Percentiles rank a stretch among this genome's conserved stretches.
Evolutionary conservation across 2,797 vertebrate genomes (phyloP).

Genomic region (Anguilla obscura): DNA sequence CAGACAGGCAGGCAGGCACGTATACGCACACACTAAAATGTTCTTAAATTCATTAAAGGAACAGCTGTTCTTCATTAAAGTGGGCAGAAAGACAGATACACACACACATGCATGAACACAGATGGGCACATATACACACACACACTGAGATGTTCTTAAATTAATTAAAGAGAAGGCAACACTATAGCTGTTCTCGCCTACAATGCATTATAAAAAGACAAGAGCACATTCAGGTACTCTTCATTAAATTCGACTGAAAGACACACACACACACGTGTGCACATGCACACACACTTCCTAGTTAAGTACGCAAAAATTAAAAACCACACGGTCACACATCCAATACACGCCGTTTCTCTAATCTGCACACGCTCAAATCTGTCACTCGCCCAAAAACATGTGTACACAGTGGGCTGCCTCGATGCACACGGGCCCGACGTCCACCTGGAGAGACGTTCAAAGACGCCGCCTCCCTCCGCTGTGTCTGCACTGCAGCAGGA

Average conservation of each 20-base stretch:
- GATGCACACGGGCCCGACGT: background rate
- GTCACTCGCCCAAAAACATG: background rate
- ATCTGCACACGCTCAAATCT: background rate
- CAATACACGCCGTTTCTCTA: background rate
- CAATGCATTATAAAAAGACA: too few species aligned
- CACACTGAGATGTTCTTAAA: background rate
- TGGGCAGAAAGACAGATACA: background rate
- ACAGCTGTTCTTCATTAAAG: background rate
- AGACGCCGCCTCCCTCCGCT: background rate
- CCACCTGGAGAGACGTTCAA: background rate
- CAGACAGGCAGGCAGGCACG: background rate
- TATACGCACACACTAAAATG: conserved; percentile 20
- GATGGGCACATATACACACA: conserved; percentile 22
- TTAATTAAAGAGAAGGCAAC: too few species aligned
- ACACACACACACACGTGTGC: background rate
- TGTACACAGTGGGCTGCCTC: background rate
- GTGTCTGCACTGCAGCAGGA: background rate
- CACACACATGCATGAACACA: too few species aligned
- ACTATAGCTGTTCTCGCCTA: too few species aligned
- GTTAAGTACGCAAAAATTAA: background rate
- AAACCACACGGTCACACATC: background rate
- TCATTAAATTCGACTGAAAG: too few species aligned
- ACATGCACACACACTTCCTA: background rate
- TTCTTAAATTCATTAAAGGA: background rate
- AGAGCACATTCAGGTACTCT: too few species aligned